These are phyloP conservation scores for Neoascia interrupta DNA, from an alignment of 2,888 invertebrate species.

Conservation along the genomic window DNA sequence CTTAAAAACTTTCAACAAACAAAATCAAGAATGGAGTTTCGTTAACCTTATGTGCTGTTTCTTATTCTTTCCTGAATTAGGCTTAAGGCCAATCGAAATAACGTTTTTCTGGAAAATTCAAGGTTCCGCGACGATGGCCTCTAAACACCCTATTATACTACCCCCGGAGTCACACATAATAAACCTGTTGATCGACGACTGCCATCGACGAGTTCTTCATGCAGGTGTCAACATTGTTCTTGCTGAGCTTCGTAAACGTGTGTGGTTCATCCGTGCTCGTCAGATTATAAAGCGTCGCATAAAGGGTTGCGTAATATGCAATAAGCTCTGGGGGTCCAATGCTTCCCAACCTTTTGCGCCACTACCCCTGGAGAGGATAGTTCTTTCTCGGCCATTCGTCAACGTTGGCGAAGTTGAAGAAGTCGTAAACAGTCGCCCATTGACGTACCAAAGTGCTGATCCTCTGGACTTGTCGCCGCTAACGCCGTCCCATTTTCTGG, in stretches of 20 bases:
- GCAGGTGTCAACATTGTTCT: not conserved
- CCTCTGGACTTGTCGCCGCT: too few species aligned
- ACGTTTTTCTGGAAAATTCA: too few species aligned
- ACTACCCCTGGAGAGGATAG: not conserved
- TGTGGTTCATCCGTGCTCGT: conserved; percentile 18
- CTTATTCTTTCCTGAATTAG: too few species aligned
- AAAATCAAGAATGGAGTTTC: too few species aligned
- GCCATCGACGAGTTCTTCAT: not conserved
- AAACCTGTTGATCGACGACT: not conserved
- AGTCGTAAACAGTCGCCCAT: too few species aligned
- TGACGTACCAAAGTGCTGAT: too few species aligned
- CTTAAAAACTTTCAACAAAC: too few species aligned
- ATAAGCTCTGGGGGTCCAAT: not conserved
- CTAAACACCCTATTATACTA: not conserved
- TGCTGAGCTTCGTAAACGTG: not conserved
- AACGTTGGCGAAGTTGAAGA: too few species aligned
- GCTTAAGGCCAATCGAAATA: too few species aligned
- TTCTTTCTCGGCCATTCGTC: not conserved
- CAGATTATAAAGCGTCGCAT: not conserved
- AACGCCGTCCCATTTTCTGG: too few species aligned
- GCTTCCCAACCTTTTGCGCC: conserved; percentile 12
- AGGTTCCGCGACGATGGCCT: too few species aligned
- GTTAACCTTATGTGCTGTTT: too few species aligned
- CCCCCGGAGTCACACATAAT: not conserved
- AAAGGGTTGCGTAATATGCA: conserved; percentile 7